Conservation (phyloP, 2,797 vertebrate genomes). For the Xenopus petersii region DNA sequence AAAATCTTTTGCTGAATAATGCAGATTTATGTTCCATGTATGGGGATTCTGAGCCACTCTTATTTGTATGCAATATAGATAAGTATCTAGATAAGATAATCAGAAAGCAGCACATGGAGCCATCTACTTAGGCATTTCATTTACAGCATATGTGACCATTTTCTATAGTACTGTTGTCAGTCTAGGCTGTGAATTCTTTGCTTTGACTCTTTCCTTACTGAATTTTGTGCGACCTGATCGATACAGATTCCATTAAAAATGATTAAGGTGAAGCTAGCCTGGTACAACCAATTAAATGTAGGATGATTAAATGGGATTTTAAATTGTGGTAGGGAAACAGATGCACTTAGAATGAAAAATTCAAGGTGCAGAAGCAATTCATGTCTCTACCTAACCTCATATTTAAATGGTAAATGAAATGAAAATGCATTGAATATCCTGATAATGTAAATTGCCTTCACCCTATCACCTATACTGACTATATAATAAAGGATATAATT, state of each 20-base stretch:
- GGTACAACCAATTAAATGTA: conserved; percentile 50
- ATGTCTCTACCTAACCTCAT: conserved; percentile 21
- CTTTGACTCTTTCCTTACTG: conserved; percentile 19
- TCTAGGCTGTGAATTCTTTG: conserved; percentile 39
- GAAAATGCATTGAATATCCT: conserved; percentile 19
- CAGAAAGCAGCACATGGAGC: conserved; percentile 2
- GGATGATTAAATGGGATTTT: conserved; percentile 41
- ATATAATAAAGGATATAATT: background rate
- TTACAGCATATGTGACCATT: conserved; percentile 5
- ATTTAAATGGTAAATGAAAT: conserved; percentile 43
- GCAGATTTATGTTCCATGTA: no score
- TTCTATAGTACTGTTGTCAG: conserved; percentile 23
- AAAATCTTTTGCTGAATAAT: no score
- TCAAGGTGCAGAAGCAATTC: conserved; percentile 34
- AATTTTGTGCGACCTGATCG: conserved; percentile 46
- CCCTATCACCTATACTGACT: background rate
- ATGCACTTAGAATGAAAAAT: conserved; percentile 26
- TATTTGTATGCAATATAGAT: background rate
- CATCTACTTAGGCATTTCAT: conserved; percentile 22
- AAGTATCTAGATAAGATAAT: conserved; percentile 5
- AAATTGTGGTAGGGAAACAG: conserved; percentile 22
- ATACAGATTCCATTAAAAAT: conserved; percentile 41
- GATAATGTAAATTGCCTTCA: conserved; percentile 44
- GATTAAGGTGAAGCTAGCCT: conserved; percentile 45
- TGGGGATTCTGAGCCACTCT: background rate